Conservation (phyloP, 2,888 invertebrate genomes). For the Callinectes sapidus region DNA sequence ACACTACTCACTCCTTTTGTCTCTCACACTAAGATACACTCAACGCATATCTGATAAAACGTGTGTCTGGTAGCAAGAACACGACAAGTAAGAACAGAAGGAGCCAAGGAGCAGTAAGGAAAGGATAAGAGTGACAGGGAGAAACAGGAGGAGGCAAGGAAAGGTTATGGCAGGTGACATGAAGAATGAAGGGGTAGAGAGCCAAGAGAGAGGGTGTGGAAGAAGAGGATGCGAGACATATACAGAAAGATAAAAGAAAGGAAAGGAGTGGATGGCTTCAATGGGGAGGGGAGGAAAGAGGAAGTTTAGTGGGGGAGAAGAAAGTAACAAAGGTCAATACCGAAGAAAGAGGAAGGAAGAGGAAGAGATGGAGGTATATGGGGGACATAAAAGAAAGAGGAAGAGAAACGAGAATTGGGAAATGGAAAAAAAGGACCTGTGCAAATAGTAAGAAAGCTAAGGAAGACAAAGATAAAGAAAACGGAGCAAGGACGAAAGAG, state of each 20-base stretch:
- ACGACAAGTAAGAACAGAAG: background rate
- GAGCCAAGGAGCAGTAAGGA: background rate
- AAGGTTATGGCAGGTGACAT: background rate
- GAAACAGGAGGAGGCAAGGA: background rate
- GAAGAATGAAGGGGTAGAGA: background rate
- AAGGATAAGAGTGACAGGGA: background rate
- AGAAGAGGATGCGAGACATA: background rate
- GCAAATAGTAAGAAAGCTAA: background rate
- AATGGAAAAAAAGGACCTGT: background rate
- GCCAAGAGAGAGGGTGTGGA: background rate
- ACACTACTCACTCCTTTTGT: background rate
- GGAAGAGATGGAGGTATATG: background rate
- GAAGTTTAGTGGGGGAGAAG: background rate
- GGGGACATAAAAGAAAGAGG: background rate
- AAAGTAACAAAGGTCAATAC: conserved; percentile 6
- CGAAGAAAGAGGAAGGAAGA: background rate
- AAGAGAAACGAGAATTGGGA: background rate
- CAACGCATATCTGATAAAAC: background rate
- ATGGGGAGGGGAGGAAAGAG: background rate
- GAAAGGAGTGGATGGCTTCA: conserved; percentile 2
- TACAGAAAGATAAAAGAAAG: background rate
- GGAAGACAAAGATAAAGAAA: background rate
- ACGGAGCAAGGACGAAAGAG: background rate
- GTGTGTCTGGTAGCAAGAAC: background rate
- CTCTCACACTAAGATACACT: background rate